phyloP scores from a whole-genome alignment of 2,113 vertebrate species.

The Ivindomyrus marchei region DNA sequence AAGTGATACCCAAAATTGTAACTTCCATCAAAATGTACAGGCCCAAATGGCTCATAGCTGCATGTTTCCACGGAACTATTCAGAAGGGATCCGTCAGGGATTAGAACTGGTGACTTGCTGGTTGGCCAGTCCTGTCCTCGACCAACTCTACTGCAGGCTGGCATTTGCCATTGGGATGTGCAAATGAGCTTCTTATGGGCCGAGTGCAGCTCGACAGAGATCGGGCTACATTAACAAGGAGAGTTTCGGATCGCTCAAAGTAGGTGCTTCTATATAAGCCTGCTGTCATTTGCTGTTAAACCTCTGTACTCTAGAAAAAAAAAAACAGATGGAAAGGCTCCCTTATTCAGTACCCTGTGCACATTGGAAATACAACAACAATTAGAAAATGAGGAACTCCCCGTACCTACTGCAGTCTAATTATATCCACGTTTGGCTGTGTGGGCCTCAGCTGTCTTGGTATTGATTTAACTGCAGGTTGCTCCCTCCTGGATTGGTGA shows the following conservation, averaged over 20 bases:
- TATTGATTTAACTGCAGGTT: slow-evolving; percentile 52
- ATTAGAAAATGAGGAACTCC: slow-evolving; percentile 48
- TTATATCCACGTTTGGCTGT: slow-evolving; percentile 55
- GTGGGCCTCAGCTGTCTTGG: slow-evolving; percentile 50
- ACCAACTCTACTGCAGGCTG: not conserved
- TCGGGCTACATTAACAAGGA: not conserved
- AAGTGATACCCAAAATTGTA: not conserved
- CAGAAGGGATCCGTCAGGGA: not conserved
- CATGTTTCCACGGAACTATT: not conserved
- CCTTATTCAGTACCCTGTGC: not conserved
- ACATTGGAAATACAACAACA: slow-evolving; percentile 51
- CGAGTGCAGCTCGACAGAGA: not conserved
- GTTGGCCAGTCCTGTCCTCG: not conserved
- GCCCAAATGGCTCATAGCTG: not conserved
- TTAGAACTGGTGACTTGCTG: not conserved
- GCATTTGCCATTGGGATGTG: not conserved
- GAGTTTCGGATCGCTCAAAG: not conserved
- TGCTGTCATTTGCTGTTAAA: not conserved
- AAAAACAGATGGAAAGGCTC: not conserved
- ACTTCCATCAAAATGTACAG: not conserved
- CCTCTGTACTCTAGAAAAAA: not conserved
- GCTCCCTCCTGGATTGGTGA: slow-evolving; percentile 26
- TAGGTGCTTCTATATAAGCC: not conserved
- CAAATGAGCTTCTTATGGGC: not conserved
- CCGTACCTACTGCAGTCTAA: slow-evolving; percentile 44